Evolutionary conservation across 2,113 vertebrate species (phyloP), one percentile per base, ranked within the genome.

Genomic region (mouse (Mus musculus)): DNA sequence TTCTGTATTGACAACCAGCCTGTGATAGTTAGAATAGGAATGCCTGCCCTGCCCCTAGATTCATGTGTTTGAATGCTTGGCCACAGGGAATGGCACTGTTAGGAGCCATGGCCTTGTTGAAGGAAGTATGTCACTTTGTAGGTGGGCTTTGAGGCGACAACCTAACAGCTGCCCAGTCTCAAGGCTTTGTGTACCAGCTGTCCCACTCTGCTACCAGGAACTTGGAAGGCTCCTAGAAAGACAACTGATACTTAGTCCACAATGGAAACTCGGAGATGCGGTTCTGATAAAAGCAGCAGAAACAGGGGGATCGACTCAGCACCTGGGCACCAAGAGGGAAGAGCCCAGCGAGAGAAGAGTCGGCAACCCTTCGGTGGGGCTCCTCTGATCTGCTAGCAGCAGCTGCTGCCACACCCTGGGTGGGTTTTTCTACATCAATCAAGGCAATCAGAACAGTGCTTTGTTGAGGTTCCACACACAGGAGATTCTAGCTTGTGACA

Each of bases 361-460:
- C 0, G 19, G 12, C 10, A 33, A 54, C 1, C 30, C 77, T 54
- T 17, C 49, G 16, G 16, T 49, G 4, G 0, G 0, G 49, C 8
- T 56, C 12, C 30, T 78, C 33, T 56, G 20, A 36, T 49, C 49
- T 36, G 30, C 30, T 80, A 36, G 30, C 49, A 56, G 77, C 17
- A 36, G 30, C 17, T 36, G 9, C 17, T 56, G 52, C 30, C 77
- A 22, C 30, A 56, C 3, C 30, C 30, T 22, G 49, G 16, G 3
- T 9, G 30, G 30, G 2, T 56, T 52, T 56, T 11, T 17, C 49
- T 8, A 22, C 2, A 22, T 22, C 49, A 56, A 1, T 56, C 7
- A 36, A 54, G 77, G 17, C 0, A 80, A 52, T 16, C 52, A 33
- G 17, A 33, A 80, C 30, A 36, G 77, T 5, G 5, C 30, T 80